These are phyloP conservation scores for Acromyrmex echinatior DNA, from an alignment of 1,140 invertebrate genomes.

Conservation along the genomic window DNA sequence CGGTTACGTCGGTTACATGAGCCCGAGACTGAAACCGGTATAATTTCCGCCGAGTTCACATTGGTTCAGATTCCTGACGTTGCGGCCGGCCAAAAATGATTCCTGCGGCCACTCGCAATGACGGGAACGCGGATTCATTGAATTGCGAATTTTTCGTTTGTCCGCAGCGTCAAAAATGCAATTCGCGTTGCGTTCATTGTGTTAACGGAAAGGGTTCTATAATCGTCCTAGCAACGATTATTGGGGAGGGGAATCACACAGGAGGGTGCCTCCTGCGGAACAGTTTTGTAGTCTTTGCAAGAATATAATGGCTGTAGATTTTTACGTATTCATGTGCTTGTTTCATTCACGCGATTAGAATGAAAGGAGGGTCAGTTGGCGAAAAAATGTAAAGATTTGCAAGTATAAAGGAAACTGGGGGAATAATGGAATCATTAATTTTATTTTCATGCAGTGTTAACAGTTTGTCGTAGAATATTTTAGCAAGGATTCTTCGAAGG, in stretches of 20 bases:
- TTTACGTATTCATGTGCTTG: background rate
- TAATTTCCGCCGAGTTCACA: slow-evolving; percentile 22
- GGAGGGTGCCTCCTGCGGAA: background rate
- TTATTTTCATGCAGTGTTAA: background rate
- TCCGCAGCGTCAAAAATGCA: background rate
- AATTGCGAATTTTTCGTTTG: background rate
- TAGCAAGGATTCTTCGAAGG: background rate
- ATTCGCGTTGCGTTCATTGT: background rate
- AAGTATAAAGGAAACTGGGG: background rate
- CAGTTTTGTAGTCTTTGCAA: background rate
- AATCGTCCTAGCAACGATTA: background rate
- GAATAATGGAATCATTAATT: background rate
- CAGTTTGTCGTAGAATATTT: background rate
- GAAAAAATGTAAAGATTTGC: background rate
- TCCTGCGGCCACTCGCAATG: background rate
- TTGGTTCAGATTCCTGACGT: slow-evolving; percentile 8
- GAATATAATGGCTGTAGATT: background rate
- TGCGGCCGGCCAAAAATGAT: background rate
- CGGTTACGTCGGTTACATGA: slow-evolving; percentile 52
- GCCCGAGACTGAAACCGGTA: slow-evolving; percentile 4
- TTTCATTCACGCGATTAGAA: background rate
- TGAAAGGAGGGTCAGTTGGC: background rate
- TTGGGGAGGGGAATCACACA: background rate
- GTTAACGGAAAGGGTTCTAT: slow-evolving; percentile 9
- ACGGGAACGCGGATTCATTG: background rate